Percentiles rank a stretch among this genome's conserved stretches.
These are phyloP conservation scores for Oryzias javanicus DNA, from an alignment of 2,113 vertebrate genomes.

Conservation along the genomic window DNA sequence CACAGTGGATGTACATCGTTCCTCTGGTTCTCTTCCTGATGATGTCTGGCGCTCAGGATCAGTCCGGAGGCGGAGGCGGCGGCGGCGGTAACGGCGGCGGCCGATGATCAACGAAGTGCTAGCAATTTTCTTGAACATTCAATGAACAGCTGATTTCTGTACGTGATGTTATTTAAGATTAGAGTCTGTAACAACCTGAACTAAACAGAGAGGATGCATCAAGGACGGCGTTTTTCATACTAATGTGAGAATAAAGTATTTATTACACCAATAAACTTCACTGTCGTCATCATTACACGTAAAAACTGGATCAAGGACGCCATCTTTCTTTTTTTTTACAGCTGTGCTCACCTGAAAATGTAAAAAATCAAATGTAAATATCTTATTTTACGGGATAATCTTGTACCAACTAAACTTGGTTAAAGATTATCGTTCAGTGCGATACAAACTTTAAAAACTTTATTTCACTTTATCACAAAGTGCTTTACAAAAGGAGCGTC, in stretches of 20 bases:
- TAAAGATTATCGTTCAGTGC: no score
- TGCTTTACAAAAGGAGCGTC: no score
- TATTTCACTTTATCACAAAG: no score
- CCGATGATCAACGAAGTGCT: slow-evolving; percentile 57
- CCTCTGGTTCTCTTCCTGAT: slow-evolving; percentile 92
- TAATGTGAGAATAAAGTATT: slow-evolving; percentile 73
- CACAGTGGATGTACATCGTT: slow-evolving; percentile 95
- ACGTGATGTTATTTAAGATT: slow-evolving; percentile 57
- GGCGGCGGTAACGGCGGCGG: slow-evolving; percentile 78
- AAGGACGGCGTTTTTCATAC: slow-evolving; percentile 60
- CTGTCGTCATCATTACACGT: no score
- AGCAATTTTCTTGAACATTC: slow-evolving; percentile 6
- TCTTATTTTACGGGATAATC: no score
- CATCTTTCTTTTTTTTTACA: no score
- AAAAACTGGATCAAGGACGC: no score
- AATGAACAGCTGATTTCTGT: slow-evolving; percentile 43
- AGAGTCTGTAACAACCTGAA: slow-evolving; percentile 13
- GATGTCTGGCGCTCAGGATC: slow-evolving; percentile 92
- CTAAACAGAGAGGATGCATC: slow-evolving; percentile 22
- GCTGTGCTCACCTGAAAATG: no score
- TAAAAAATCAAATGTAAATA: no score
- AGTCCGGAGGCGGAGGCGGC: slow-evolving; percentile 83
- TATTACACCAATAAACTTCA: slow-evolving; percentile 39
- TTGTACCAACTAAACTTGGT: no score
- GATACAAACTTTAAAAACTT: no score